These are phyloP conservation scores for Leptinotarsa undecemlineata DNA, from an alignment of 1,140 invertebrate species.

Conservation along the genomic window DNA sequence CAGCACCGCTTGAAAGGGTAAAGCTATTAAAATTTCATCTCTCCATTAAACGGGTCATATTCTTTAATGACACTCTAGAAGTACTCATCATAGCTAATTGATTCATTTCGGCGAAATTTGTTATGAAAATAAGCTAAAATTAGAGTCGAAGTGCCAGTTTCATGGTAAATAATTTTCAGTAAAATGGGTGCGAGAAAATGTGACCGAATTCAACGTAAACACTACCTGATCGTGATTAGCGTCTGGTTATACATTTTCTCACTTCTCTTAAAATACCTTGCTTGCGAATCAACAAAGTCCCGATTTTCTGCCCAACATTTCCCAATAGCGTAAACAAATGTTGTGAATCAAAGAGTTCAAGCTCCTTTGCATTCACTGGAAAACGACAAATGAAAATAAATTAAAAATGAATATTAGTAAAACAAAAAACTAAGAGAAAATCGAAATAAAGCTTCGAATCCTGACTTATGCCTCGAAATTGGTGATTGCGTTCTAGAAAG, in stretches of 20 bases:
- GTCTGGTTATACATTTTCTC: not conserved
- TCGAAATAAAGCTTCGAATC: too few species aligned
- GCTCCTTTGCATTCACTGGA: too few species aligned
- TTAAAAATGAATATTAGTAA: too few species aligned
- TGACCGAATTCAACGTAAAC: not conserved
- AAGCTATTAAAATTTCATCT: not conserved
- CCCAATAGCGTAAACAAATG: not conserved
- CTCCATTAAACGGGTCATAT: not conserved
- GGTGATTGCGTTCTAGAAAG: too few species aligned
- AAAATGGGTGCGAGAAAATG: not conserved
- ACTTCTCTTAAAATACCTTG: not conserved
- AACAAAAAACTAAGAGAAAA: too few species aligned
- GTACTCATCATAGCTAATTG: not conserved
- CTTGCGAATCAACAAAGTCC: not conserved
- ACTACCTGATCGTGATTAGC: not conserved
- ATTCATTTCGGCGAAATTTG: conserved; percentile 2
- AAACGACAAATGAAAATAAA: not conserved
- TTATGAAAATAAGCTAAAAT: conserved; percentile 8
- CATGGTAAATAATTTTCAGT: not conserved
- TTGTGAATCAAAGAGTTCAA: not conserved
- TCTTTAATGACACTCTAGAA: not conserved
- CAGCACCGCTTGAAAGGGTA: too few species aligned
- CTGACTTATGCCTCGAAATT: too few species aligned
- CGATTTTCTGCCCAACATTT: not conserved
- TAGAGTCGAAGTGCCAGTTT: not conserved